Evolutionary conservation across 2,113 vertebrate genomes (phyloP).

Genomic region (Oncorhynchus mykiss): DNA sequence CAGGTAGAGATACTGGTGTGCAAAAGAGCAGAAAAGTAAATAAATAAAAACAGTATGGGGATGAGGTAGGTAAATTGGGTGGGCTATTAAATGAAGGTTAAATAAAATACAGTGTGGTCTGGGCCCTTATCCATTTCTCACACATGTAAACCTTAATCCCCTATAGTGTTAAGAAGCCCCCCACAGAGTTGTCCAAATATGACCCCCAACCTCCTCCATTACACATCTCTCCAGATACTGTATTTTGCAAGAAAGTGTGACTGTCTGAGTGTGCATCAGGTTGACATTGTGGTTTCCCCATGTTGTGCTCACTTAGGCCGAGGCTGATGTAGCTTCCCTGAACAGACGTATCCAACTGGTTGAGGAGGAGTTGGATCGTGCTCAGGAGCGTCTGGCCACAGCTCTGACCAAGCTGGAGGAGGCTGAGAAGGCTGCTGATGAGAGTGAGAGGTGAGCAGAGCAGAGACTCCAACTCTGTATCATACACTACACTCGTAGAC

Average conservation of each 20-base stretch:
- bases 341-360: slow-evolving; percentile 99
- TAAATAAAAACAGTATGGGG: too few species aligned
- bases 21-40: too few species aligned
- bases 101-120: too few species aligned
- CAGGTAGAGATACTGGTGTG: too few species aligned
- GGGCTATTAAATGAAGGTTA: too few species aligned
- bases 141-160: too few species aligned
- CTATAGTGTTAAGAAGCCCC: too few species aligned
- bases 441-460: slow-evolving; percentile 90
- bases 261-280: background rate
- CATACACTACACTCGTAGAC: background rate
- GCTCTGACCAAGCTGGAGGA: slow-evolving; percentile 98
- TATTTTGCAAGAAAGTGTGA: background rate
- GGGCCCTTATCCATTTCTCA: too few species aligned
- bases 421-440: slow-evolving; percentile 96
- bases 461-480: background rate
- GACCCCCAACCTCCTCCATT: background rate
- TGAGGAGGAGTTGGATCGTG: slow-evolving; percentile 97
- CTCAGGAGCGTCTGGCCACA: slow-evolving; percentile 96
- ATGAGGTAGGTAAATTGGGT: too few species aligned
- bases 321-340: slow-evolving; percentile 94
- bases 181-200: background rate
- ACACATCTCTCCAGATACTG: background rate
- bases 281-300: background rate
- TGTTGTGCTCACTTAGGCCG: slow-evolving; percentile 77